Evolutionary conservation across 2,797 vertebrate genomes (phyloP).

Genomic region (Otolemur crassicaudatus): DNA sequence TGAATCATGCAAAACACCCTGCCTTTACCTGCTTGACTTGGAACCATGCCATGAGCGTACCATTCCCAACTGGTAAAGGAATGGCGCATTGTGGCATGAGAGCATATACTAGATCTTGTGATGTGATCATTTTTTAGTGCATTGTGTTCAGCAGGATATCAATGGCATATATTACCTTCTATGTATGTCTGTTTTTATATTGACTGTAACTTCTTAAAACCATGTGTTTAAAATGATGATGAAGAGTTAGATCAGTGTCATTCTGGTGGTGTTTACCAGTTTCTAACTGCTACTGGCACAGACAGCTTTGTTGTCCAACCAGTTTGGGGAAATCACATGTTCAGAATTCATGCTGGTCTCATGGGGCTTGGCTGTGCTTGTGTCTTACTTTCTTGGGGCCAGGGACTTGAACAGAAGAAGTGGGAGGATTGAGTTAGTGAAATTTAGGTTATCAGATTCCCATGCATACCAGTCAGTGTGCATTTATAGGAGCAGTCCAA

Average conservation of each 20-base stretch:
- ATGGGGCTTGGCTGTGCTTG: background rate
- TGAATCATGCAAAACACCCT: background rate
- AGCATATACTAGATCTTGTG: background rate
- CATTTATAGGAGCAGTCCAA: slow-evolving; percentile 66
- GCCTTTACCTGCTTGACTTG: background rate
- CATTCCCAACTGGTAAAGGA: background rate
- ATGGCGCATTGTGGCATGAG: background rate
- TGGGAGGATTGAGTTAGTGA: slow-evolving; percentile 68
- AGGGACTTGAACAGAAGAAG: slow-evolving; percentile 56
- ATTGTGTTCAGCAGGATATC: background rate
- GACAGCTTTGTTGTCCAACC: slow-evolving; percentile 10
- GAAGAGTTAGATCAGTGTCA: background rate
- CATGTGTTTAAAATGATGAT: slow-evolving; percentile 17
- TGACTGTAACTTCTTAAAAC: background rate
- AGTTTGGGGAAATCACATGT: slow-evolving; percentile 56
- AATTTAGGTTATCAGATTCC: slow-evolving; percentile 72
- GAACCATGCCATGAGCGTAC: background rate
- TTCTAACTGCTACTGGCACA: slow-evolving; percentile 17
- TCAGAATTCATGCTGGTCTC: slow-evolving; percentile 11
- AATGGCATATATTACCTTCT: background rate
- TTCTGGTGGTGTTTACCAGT: slow-evolving; percentile 12
- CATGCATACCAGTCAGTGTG: slow-evolving; percentile 67
- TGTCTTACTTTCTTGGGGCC: slow-evolving; percentile 45
- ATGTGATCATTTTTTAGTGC: background rate
- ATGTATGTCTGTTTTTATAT: background rate